These are phyloP conservation scores for Tamandua tetradactyla DNA, from an alignment of 2,797 vertebrate species.

Conservation along the genomic window DNA sequence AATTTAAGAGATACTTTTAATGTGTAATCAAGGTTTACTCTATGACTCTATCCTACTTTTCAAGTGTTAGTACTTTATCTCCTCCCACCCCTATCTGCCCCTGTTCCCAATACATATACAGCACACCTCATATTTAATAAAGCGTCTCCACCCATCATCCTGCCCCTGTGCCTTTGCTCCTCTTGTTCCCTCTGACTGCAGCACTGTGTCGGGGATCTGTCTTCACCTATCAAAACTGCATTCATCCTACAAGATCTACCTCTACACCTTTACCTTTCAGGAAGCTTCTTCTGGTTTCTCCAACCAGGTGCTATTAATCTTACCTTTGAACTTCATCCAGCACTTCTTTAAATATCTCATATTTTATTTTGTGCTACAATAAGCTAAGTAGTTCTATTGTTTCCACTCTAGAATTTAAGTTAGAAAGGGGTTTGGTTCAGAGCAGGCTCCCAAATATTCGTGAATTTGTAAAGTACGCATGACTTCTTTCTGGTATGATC, in stretches of 20 bases:
- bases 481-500: background rate
- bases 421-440: background rate
- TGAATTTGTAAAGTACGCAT: background rate
- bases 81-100: too few relatives aligned
- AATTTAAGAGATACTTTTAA: background rate
- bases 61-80: background rate
- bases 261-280: background rate
- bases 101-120: accelerated
- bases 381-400: background rate
- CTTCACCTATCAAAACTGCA: background rate
- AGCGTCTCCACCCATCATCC: background rate
- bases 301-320: too few relatives aligned
- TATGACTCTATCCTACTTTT: background rate
- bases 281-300: background rate
- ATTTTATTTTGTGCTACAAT: background rate
- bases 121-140: background rate
- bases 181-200: background rate
- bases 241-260: too few relatives aligned
- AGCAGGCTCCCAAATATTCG: background rate
- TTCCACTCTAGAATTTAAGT: background rate
- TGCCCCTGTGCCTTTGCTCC: too few relatives aligned
- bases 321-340: background rate
- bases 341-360: background rate
- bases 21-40: too few relatives aligned
- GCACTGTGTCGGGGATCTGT: background rate